Conservation (phyloP, 2,797 vertebrate genomes). For the Sebastes taczanowskii region DNA sequence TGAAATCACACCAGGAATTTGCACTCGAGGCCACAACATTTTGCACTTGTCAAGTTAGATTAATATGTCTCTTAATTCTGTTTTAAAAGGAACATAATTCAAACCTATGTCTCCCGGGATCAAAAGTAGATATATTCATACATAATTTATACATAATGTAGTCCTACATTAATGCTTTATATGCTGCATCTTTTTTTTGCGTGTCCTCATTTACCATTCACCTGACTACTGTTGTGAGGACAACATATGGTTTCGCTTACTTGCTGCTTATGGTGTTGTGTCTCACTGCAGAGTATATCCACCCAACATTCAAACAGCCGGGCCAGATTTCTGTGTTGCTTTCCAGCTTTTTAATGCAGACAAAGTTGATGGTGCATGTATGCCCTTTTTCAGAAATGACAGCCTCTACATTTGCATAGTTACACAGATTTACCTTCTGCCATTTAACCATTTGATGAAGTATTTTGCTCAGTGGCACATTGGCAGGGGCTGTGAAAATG, state of each 20-base stretch:
- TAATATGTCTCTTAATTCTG: constrained; percentile 45
- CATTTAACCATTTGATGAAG: not conserved
- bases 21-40: constrained; percentile 35
- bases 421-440: not conserved
- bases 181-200: not conserved
- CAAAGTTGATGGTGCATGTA: not conserved
- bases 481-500: not conserved
- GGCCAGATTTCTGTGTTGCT: not conserved
- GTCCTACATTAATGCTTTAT: not conserved
- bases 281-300: constrained; percentile 4
- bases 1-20: constrained; percentile 66
- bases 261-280: constrained; percentile 10
- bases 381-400: not conserved
- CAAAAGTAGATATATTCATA: constrained; percentile 1
- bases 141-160: constrained; percentile 1
- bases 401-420: not conserved
- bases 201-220: constrained; percentile 2
- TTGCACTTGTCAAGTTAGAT: constrained; percentile 59
- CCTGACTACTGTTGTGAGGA: constrained; percentile 9
- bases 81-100: constrained; percentile 40
- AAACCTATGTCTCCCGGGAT: constrained; percentile 21
- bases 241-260: constrained; percentile 45
- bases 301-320: not conserved
- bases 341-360: constrained; percentile 1
- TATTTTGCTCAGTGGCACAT: not conserved